A percentile compares a stretch with the other conserved stretches of the same genome.
Conservation (phyloP, 2,888 invertebrate genomes). For the Drosophila birchii region DNA sequence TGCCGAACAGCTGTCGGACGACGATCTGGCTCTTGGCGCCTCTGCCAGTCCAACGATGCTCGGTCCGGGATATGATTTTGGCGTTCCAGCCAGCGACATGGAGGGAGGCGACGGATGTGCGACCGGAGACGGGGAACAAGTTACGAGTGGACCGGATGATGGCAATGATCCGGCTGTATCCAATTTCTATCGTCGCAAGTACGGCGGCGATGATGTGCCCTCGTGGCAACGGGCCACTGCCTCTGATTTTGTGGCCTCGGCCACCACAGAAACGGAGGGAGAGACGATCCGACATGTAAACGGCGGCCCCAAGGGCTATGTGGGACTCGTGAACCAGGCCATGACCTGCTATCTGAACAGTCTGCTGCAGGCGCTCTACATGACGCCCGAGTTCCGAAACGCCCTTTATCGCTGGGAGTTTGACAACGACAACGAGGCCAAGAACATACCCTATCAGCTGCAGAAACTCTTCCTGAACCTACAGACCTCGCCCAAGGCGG, state of each 20-base stretch:
- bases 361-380: slow-evolving; percentile 93
- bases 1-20: slow-evolving; percentile 81
- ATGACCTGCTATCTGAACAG: slow-evolving; percentile 97
- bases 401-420: slow-evolving; percentile 94
- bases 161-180: slow-evolving; percentile 27
- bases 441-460: slow-evolving; percentile 93
- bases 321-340: slow-evolving; percentile 94
- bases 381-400: slow-evolving; percentile 97
- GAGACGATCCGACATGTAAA: slow-evolving; percentile 19
- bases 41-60: slow-evolving; percentile 84
- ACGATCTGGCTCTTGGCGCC: slow-evolving; percentile 84
- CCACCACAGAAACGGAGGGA: slow-evolving; percentile 53
- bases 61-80: slow-evolving; percentile 44
- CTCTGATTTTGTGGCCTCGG: slow-evolving; percentile 51
- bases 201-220: slow-evolving; percentile 59
- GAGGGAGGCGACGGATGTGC: slow-evolving; percentile 30
- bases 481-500: slow-evolving; percentile 91
- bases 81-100: slow-evolving; percentile 1
- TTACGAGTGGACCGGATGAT: slow-evolving; percentile 16
- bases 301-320: slow-evolving; percentile 85
- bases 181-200: slow-evolving; percentile 62
- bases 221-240: slow-evolving; percentile 42
- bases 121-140: slow-evolving; percentile 20
- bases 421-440: slow-evolving; percentile 88
- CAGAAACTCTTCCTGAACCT: slow-evolving; percentile 93